Base-by-base conservation (phyloP, 1,140 invertebrate genomes). In the Brachionus koreanus region DNA sequence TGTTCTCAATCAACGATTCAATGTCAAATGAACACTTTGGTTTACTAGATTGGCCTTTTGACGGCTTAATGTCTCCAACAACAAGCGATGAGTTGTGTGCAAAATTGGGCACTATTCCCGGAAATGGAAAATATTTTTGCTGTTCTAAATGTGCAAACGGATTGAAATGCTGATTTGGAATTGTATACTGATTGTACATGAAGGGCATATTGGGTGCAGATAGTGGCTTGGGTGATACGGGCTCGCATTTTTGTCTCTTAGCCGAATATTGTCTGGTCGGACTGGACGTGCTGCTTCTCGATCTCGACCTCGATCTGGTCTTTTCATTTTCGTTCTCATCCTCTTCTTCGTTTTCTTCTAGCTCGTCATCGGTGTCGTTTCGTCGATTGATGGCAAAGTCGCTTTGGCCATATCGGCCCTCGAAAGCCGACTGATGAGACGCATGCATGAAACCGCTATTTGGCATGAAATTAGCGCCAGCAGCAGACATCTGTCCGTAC, bases 331-430 rank as follows among this genome's bases (percentile, higher is more conserved):
- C 61, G 46, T 65, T 79, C 12, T 79, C 76, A 3, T 79, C 76
- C n/a, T 79, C 76, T 29, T 79, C 76, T 12, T 79, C 76, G 35
- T 79, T 65, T 37, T 79, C 76, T 5, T 79, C 76, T 7, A 61
- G 25, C 3, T 79, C 76, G 3, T 79, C 76, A 5, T 79, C 76
- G 33, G 33, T 61, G 0, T 77, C 74, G 19, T 61, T 79, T n/a
- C 39, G 13, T 4, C 42, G 39, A 46, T 13, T 46, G n/a, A n/a
- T n/a, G 49, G 19, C 49, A 7, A 46, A 29, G 19, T 74, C 69
- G 16, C 23, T 43, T 35, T 42, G 76, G 6, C 23, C 13, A 9
- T 79, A 65, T 19, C 76, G 25, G 35, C 16, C 61, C 13, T 79
- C 76, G 6, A 65, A 57, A 13, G 23, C 43, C 19, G 39, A 23